phyloP scores from a whole-genome alignment of 1,140 invertebrate species.

The Dendrolimus kikuchii region DNA sequence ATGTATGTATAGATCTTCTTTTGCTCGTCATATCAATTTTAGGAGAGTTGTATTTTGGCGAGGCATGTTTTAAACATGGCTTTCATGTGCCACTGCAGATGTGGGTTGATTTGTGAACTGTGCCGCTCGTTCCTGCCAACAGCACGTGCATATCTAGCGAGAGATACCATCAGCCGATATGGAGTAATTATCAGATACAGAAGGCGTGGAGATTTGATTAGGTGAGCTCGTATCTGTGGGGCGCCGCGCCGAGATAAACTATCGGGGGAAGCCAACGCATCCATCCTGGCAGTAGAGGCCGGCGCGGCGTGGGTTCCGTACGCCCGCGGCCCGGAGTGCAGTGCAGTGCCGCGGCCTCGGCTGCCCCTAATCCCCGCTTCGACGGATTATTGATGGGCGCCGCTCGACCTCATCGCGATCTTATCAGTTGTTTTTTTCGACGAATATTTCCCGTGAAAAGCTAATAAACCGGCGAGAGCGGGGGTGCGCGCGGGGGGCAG shows the following conservation, averaged over 20 bases:
- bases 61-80: too few relatives aligned
- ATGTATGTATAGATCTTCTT: too few relatives aligned
- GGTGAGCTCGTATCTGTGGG: conserved; percentile 41
- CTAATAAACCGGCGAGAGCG: conserved; percentile 34
- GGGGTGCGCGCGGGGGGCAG: conserved; percentile 11
- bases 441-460: conserved; percentile 61
- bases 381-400: conserved; percentile 60
- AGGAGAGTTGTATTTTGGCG: too few relatives aligned
- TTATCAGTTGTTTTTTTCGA: conserved; percentile 67
- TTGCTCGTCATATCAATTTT: too few relatives aligned
- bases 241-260: conserved; percentile 23
- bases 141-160: conserved; percentile 9
- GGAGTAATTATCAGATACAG: conserved; percentile 61
- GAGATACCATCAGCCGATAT: conserved; percentile 55
- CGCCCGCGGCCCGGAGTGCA: background rate
- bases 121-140: conserved; percentile 9
- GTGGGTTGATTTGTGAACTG: too few relatives aligned
- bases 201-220: conserved; percentile 61
- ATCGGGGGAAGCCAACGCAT: conserved; percentile 8
- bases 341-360: conserved; percentile 2
- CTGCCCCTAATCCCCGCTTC: conserved; percentile 28
- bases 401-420: conserved; percentile 56
- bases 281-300: background rate
- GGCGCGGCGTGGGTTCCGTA: background rate
- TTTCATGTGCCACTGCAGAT: too few relatives aligned